Conservation (phyloP, 2,113 vertebrate genomes). For the Vombatus ursinus region DNA sequence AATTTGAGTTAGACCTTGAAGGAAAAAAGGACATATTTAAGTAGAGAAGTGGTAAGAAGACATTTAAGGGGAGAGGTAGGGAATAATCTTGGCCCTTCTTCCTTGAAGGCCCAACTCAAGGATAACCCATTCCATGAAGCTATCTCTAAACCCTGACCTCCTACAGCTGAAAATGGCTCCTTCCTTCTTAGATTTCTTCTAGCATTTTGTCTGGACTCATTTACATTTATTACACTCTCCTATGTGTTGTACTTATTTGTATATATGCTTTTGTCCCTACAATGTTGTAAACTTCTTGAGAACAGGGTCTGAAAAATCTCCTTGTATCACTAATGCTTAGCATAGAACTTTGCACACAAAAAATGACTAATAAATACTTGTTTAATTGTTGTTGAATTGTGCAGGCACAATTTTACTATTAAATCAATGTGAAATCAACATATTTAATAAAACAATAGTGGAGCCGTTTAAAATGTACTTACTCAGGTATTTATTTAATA, state of each 20-base stretch:
- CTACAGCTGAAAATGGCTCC: neutral
- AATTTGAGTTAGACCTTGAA: neutral
- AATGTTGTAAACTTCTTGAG: neutral
- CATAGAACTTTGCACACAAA: neutral
- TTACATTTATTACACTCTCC: neutral
- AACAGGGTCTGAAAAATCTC: neutral
- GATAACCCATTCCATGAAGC: neutral
- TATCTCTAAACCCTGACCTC: neutral
- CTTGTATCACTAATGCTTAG: neutral
- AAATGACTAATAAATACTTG: neutral
- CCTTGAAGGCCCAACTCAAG: neutral
- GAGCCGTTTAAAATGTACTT: neutral
- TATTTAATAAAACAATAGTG: neutral
- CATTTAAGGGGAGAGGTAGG: neutral
- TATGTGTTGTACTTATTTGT: neutral
- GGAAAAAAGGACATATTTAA: neutral
- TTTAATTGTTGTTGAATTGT: neutral
- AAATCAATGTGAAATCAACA: neutral
- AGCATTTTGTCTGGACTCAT: neutral
- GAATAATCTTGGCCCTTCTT: neutral
- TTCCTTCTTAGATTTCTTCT: neutral
- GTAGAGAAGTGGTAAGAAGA: neutral
- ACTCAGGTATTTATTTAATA: neutral
- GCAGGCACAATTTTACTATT: neutral
- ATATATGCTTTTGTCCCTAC: neutral